Percentiles rank a stretch among this genome's conserved stretches.
Evolutionary conservation across 1,140 invertebrate species (phyloP).

Genomic region (Ooceraea biroi): DNA sequence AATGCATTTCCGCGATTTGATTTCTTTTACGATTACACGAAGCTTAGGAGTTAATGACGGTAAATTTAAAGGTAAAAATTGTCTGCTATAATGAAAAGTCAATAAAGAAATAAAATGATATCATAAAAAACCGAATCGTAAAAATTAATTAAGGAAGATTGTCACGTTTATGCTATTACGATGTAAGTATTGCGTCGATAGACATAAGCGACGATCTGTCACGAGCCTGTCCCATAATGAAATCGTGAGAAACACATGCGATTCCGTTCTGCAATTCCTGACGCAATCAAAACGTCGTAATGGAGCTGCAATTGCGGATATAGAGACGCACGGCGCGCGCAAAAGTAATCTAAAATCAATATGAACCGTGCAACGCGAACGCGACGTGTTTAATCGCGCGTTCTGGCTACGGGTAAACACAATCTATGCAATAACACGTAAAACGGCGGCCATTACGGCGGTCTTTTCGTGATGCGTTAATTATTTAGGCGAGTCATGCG

Average conservation of each 20-base stretch:
- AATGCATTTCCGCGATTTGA: not conserved
- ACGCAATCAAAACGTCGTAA: conserved; percentile 53
- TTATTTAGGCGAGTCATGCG: conserved; percentile 39
- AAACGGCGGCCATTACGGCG: conserved; percentile 12
- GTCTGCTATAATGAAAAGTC: not conserved
- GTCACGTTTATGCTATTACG: not conserved
- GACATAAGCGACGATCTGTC: not conserved
- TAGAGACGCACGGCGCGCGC: conserved; percentile 11
- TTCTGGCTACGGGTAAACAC: conserved; percentile 10
- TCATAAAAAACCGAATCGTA: conserved; percentile 4
- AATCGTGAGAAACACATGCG: not conserved
- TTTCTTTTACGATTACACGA: not conserved
- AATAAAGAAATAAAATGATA: not conserved
- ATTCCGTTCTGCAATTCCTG: conserved; percentile 36
- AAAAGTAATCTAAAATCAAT: conserved; percentile 67
- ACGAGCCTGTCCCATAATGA: conserved; percentile 18
- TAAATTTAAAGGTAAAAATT: not conserved
- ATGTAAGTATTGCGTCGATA: not conserved
- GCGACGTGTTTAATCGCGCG: conserved; percentile 57
- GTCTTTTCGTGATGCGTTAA: conserved; percentile 33
- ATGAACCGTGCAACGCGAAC: conserved; percentile 47
- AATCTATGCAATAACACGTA: conserved; percentile 38
- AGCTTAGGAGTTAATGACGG: not conserved
- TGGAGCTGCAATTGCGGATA: conserved; percentile 41
- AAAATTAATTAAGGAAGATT: not conserved